phyloP scores from a whole-genome alignment of 2,113 vertebrate genomes.

The Phasianus colchicus region DNA sequence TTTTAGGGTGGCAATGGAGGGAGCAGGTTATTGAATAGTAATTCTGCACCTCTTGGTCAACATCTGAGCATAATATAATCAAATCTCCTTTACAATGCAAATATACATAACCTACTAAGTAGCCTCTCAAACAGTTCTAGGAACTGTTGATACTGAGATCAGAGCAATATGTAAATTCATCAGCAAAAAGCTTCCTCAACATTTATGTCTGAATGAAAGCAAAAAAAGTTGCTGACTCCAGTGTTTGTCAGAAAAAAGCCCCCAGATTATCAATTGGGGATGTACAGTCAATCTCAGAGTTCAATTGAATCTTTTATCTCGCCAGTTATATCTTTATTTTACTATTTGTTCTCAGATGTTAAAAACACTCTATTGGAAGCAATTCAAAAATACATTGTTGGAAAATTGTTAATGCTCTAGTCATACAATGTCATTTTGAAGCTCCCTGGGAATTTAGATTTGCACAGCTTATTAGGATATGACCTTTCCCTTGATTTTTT shows the following conservation, averaged over 20 bases:
- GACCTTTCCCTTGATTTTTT: conserved; percentile 93
- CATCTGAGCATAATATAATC: neutral
- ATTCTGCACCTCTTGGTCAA: neutral
- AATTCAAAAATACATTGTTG: conserved; percentile 74
- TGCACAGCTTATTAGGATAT: conserved; percentile 90
- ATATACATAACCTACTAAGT: neutral
- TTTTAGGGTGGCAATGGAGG: neutral
- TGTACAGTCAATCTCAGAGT: neutral
- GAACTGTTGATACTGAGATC: neutral
- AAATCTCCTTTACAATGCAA: neutral
- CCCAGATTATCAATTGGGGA: neutral
- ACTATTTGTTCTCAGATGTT: conserved; percentile 55
- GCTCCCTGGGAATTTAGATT: conserved; percentile 89
- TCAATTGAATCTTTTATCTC: neutral
- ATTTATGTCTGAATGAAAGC: neutral
- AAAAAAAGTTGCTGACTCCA: neutral
- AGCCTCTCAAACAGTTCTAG: neutral
- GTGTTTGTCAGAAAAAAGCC: neutral
- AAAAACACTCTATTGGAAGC: conserved; percentile 58
- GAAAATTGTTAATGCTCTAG: conserved; percentile 71
- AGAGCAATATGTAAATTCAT: neutral
- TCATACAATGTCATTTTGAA: conserved; percentile 78
- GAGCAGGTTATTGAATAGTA: neutral
- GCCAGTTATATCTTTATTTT: conserved; percentile 40
- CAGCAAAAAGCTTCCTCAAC: neutral